Evolutionary conservation across 2,888 invertebrate genomes (phyloP), one percentile per base, ranked within the genome.

Genomic region (Craniophora ligustri): DNA sequence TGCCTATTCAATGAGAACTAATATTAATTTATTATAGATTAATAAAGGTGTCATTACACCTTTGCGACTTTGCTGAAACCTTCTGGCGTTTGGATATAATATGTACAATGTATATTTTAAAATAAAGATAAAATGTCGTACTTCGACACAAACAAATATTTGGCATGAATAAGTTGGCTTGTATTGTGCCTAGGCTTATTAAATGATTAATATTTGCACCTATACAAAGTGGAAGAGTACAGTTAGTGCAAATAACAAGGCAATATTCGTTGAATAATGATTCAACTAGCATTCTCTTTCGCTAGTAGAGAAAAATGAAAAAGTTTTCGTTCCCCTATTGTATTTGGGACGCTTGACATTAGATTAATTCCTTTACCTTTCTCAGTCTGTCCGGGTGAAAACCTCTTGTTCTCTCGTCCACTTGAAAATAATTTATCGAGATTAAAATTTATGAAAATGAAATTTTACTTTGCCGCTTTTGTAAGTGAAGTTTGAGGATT

Each of bases 281-380:
- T 56, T 28, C 32, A 58, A 65, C 58, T 70, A 71, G 58, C 58
- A 63, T 61, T 50, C 48, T 34, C 31, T 44, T 44, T 45, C 50
- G n/a, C 47, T 48, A 54, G 48, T 53, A n/a, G 60, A 58, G 67
- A 72, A 75, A 80, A 82, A 78, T 78, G 67, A 76, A 72, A 75
- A 83, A 79, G 74, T 72, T 75, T 72, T 65, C 59, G 62, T 61
- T 73, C 69, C 68, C 65, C 67, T 75, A 76, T 80, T 81, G 75
- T 79, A 78, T 79, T 79, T 76, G 75, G 73, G 64, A 69, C 70
- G 75, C 71, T 79, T 77, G 79, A 79, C 79, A 80, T 82, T 76
- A 76, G 75, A 85, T 81, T 82, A 83, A 82, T 85, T 82, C 67
- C 56, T 79, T 71, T 75, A 82, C 80, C 78, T 81, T 76, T 75